Base-by-base conservation (phyloP, 92 coral and sea anemone species). In the Actinostola sp. region DNA sequence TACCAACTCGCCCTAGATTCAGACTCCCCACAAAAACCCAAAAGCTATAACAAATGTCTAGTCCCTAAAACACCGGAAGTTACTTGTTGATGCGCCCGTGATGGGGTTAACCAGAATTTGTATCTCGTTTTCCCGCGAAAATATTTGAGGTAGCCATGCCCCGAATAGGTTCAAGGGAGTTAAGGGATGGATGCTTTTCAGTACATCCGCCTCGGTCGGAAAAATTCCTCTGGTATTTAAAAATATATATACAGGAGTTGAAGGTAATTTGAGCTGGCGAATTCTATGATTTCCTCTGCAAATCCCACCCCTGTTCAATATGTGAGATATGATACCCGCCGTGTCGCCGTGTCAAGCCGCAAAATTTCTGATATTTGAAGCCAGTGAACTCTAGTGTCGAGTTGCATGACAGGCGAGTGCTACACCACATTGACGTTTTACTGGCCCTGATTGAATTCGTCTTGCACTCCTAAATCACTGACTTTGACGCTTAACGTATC, bases 261-360 rank as follows among this genome's bases (percentile, higher is more conserved):
- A 57, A 27, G 39, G 70, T 38, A 38, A 63, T 36, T 2, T 23
- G 58, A 67, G 36, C 36, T 61, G 35, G 41, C 32, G 64, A 78
- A 84, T 67, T 78, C 63, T 50, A 77, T 26, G 55, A 73, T 63
- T 85, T 85, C 89, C 89, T 85, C 64, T 73, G 71, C 59, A n/a
- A 60, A 20, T 78, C 61, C 68, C 89, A 56, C 89, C 89, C 83
- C 38, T 42, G 45, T 62, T 57, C 58, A 71, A 60, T 46, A 71
- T 61, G 54, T 67, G 78, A 32, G 69, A 75, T 45, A 55, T 81
- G 75, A 73, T 61, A 73, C 75, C 63, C 32, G 39, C 49, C 32
- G 32, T 20, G 12, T 36, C 55, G 71, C 72, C 61, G 83, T 76
- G 88, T 76, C 83, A 70, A 69, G 29, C 79, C 74, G 43, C 74